Evolutionary conservation across 2,797 vertebrate species (phyloP), one percentile per base, ranked within the genome.

Genomic region (Amniataba percoides): DNA sequence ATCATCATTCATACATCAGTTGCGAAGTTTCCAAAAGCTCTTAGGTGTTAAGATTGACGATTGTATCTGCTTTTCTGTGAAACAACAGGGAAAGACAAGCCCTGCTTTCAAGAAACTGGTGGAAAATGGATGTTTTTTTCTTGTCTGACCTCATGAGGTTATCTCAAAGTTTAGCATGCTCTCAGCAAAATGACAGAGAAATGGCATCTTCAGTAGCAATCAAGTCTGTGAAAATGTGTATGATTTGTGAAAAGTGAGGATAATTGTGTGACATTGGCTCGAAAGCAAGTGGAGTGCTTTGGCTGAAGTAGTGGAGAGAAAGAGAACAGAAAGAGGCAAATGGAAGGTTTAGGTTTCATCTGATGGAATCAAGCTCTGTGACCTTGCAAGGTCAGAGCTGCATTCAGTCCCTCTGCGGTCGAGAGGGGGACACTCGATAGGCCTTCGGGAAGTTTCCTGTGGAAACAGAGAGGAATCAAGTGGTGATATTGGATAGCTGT

Each of bases 301-400:
- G 75, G 57, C 60, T 84, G 58, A 57, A 58, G 76, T 31, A 25
- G 79, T 31, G 62, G 52, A 34, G 64, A 25, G 60, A 62, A 53
- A 66, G 53, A 57, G 56, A 27, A 36, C 34, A 36, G 34, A 69
- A 72, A 56, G 71, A 73, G 67, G 63, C 66, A 86, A 85, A 84
- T 81, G 48, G 75, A 83, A 53, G 91, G 93, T 92, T 91, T 94
- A 77, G 61, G 87, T 96, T 94, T 95, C 94, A 80, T 86, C 76
- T 85, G 83, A 91, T 91, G 88, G 86, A 90, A 82, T 81, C 3
- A 27, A 91, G 88, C 84, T 84, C 63, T 40, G 45, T 93, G 93
- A 94, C 94, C 93, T 95, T 95, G 93, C 57, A 10, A 84, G 90
- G 83, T 89, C 75, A 73, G 83, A 86, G 86, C 85, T 74, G 16